These are phyloP conservation scores for Vipera latastei DNA, from an alignment of 2,797 vertebrate species.

Conservation along the genomic window DNA sequence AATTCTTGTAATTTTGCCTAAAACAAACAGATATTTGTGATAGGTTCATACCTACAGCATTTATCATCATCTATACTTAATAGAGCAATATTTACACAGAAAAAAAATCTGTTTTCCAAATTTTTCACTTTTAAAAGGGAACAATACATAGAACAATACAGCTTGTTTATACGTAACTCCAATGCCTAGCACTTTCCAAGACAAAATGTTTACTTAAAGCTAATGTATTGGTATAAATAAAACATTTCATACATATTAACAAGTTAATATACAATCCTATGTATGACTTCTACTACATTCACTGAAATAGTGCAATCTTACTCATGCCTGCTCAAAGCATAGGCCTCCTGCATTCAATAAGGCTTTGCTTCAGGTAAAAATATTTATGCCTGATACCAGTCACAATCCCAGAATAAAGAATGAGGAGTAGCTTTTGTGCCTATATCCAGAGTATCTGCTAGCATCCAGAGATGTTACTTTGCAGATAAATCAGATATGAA, in stretches of 20 bases:
- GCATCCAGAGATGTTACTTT: not conserved
- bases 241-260: constrained; percentile 5
- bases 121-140: constrained; percentile 48
- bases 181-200: constrained; percentile 50
- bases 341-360: not conserved
- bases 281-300: not conserved
- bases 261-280: not conserved
- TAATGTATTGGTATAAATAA: not conserved
- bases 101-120: constrained; percentile 19
- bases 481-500: not conserved
- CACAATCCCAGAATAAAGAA: not conserved
- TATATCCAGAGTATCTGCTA: too few species aligned
- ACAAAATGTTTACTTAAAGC: constrained; percentile 44
- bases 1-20: constrained; percentile 98
- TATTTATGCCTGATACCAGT: not conserved
- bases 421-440: too few species aligned
- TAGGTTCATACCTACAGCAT: constrained; percentile 28
- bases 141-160: constrained; percentile 42
- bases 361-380: not conserved
- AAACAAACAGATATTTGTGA: constrained; percentile 61
- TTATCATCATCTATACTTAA: constrained; percentile 35
- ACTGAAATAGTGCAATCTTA: not conserved
- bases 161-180: constrained; percentile 44
- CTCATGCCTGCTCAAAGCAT: not conserved
- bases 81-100: constrained; percentile 37